These are phyloP conservation scores for Xenopus laevis DNA, from an alignment of 2,113 vertebrate species.

Conservation along the genomic window DNA sequence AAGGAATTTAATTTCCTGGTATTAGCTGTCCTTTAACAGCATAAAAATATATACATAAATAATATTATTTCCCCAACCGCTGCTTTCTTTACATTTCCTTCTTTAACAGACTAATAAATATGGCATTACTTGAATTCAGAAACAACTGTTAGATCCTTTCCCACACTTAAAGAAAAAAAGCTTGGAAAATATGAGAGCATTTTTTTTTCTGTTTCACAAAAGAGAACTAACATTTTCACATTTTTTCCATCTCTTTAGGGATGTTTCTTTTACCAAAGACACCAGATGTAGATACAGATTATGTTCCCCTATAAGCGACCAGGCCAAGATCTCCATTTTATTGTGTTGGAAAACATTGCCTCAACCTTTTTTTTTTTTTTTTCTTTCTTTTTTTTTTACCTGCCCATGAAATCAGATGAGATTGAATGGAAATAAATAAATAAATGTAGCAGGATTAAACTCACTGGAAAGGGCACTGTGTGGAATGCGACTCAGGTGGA, in stretches of 20 bases:
- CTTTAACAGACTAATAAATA: too few relatives aligned
- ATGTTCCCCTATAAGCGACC: slow-evolving; percentile 33
- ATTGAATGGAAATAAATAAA: too few relatives aligned
- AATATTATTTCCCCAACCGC: too few relatives aligned
- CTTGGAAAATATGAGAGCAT: slow-evolving; percentile 42
- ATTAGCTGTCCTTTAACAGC: too few relatives aligned
- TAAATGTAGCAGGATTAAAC: slow-evolving; percentile 16
- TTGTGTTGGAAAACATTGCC: slow-evolving; percentile 48
- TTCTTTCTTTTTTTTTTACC: slow-evolving; percentile 47
- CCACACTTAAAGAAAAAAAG: slow-evolving; percentile 23
- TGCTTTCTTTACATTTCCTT: too few relatives aligned
- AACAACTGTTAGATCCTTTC: too few relatives aligned
- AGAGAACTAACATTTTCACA: slow-evolving; percentile 48
- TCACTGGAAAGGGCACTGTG: slow-evolving; percentile 53
- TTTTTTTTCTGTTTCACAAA: slow-evolving; percentile 49
- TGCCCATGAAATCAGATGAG: slow-evolving; percentile 26
- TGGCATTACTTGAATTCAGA: too few relatives aligned
- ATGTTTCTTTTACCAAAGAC: slow-evolving; percentile 35
- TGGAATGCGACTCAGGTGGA: slow-evolving; percentile 52
- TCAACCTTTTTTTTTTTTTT: background rate
- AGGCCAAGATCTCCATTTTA: slow-evolving; percentile 42
- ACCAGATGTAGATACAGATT: slow-evolving; percentile 45
- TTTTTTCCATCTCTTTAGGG: slow-evolving; percentile 45
- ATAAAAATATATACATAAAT: too few relatives aligned
- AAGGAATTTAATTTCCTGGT: too few relatives aligned